Base-by-base conservation (phyloP, 2,888 invertebrate species). In the Tetropium fuscum region DNA sequence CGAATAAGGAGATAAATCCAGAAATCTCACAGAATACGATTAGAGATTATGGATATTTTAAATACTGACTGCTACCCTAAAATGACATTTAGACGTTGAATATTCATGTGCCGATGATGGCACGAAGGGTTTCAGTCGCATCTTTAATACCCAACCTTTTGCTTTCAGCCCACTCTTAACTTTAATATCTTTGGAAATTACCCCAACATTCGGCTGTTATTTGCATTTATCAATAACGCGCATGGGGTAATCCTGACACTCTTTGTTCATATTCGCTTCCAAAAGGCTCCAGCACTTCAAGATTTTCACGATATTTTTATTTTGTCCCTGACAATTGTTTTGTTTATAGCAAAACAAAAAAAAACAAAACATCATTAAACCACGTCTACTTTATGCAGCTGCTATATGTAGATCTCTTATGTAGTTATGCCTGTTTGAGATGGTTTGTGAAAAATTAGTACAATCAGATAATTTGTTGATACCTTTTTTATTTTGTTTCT, bases 41-140 rank as follows among this genome's bases (percentile, higher is more conserved):
- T 74, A 74, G 73, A 72, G 75, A 76, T 77, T 77, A 77, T 77
- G 77, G 77, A 77, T 77, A 77, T 77, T 77, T 77, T 76, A 77
- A 77, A 77, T 77, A 76, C 72, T 74, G 72, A 62, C 66, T 69
- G 69, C 71, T 70, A 71, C 71, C 66, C 70, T 64, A 57, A 75
- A 77, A 76, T 74, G 76, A 74, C 77, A 76, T 76, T 75, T 72
- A 69, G 59, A 63, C 67, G 64, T 68, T 77, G 77, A 77, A 77
- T 77, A 77, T 77, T 77, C 77, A 77, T 76, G 73, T 64, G 63
- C 66, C 71, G 71, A 74, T 75, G 73, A 74, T 71, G 73, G 73
- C 68, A 68, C 65, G 64, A 69, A 65, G 72, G 70, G 72, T 63
- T 58, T 69, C 70, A 67, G 70, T 71, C 72, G 70, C 69, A 71